Evolutionary conservation across 2,888 invertebrate species (phyloP).

Genomic region (Leptinotarsa rubiginosa): DNA sequence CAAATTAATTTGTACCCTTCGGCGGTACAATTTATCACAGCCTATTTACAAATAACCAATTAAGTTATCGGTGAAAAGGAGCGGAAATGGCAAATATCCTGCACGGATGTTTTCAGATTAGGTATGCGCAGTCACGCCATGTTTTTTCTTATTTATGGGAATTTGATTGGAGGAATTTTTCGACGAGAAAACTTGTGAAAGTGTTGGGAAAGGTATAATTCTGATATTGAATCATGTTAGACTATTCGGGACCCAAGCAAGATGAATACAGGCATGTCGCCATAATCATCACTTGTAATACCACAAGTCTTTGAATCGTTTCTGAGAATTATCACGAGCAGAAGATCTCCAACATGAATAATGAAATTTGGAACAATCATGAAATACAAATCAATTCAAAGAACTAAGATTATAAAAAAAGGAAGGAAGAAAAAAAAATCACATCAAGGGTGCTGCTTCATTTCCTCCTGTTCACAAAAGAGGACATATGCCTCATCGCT

Average conservation of each 20-base stretch:
- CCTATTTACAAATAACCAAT: constrained; percentile 53
- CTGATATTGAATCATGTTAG: background rate
- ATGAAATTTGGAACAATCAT: too few relatives aligned
- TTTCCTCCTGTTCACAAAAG: too few relatives aligned
- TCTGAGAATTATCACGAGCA: too few relatives aligned
- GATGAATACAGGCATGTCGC: background rate
- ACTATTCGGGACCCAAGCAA: background rate
- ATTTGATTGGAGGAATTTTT: constrained; percentile 2
- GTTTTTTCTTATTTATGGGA: constrained; percentile 41
- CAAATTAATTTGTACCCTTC: constrained; percentile 51
- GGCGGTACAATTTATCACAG: constrained; percentile 51
- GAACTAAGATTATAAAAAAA: too few relatives aligned
- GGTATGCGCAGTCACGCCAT: constrained; percentile 45
- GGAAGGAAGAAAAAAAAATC: too few relatives aligned
- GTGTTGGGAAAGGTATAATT: background rate
- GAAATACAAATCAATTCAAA: too few relatives aligned
- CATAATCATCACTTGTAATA: too few relatives aligned
- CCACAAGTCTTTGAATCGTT: too few relatives aligned
- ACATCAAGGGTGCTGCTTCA: too few relatives aligned
- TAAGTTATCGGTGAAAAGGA: constrained; percentile 49
- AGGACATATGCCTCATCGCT: too few relatives aligned
- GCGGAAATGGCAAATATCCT: constrained; percentile 43
- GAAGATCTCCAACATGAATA: too few relatives aligned
- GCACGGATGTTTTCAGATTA: constrained; percentile 41
- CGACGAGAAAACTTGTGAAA: background rate